A percentile compares a stretch with the other conserved stretches of the same genome.
Evolutionary conservation across 2,797 vertebrate genomes (phyloP).

Genomic region (Coregonus sp.): DNA sequence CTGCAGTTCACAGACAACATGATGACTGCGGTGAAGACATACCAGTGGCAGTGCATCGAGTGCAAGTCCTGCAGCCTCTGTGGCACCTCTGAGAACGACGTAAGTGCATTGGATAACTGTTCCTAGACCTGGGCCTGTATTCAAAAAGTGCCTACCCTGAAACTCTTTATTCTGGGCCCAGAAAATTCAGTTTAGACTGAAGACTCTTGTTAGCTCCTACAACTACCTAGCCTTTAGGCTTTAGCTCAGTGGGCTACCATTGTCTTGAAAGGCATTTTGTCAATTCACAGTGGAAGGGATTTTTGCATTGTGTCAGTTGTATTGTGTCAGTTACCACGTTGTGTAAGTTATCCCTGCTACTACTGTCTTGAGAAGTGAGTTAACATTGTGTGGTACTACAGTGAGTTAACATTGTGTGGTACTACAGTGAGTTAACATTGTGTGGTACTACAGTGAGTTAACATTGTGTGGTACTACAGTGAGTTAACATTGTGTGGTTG

Average conservation of each 20-base stretch:
- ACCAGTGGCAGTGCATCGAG: conserved; percentile 99
- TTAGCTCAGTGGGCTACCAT: neutral
- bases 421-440: no score
- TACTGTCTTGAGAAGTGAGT: neutral
- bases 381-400: neutral
- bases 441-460: neutral
- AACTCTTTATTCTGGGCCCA: neutral
- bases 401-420: neutral
- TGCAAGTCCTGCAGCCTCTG: conserved; percentile 99
- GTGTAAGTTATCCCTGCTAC: no score
- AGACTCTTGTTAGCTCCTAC: neutral
- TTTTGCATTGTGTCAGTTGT: neutral
- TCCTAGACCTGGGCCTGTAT: neutral
- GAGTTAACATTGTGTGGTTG: neutral
- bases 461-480: neutral
- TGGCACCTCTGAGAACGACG: conserved; percentile 97
- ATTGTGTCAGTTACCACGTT: neutral
- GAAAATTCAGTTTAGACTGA: neutral
- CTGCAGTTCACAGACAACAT: conserved; percentile 99
- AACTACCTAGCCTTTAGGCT: neutral
- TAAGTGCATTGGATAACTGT: conserved; percentile 63
- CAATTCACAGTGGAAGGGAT: neutral
- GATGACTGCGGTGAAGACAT: conserved; percentile 95
- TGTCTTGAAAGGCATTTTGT: neutral
- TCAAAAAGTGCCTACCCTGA: neutral